phyloP scores from a whole-genome alignment of 2,113 vertebrate genomes.

The Macquaria ambigua region DNA sequence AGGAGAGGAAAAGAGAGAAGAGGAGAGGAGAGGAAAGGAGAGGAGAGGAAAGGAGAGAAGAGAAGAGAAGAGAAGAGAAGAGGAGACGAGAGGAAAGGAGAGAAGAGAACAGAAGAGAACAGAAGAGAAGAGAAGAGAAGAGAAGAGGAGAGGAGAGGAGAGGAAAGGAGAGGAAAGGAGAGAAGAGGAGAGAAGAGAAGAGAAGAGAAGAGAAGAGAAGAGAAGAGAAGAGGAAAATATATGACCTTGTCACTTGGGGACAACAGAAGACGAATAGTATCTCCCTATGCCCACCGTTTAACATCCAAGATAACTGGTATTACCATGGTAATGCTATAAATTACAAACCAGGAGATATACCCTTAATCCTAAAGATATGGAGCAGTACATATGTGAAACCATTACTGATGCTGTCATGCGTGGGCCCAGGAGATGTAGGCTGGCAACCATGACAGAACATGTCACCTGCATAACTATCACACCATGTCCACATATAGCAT shows the following conservation, averaged over 20 bases:
- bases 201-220: neutral
- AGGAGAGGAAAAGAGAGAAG: too few relatives aligned
- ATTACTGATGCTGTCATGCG: conserved; percentile 51
- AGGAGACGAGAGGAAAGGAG: too few relatives aligned
- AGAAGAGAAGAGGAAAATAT: conserved; percentile 19
- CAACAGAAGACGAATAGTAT: conserved; percentile 30
- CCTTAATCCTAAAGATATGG: conserved; percentile 48
- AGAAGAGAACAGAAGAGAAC: too few relatives aligned
- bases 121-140: too few relatives aligned
- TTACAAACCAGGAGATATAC: conserved; percentile 52
- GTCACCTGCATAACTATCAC: conserved; percentile 67
- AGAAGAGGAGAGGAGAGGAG: neutral
- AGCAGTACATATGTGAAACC: conserved; percentile 52
- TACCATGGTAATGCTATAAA: conserved; percentile 44
- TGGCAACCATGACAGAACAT: conserved; percentile 59
- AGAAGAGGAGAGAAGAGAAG: neutral
- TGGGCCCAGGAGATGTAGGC: conserved; percentile 60
- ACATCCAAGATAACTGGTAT: conserved; percentile 23
- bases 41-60: too few relatives aligned
- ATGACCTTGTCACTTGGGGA: conserved; percentile 25
- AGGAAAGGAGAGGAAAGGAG: neutral
- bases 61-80: too few relatives aligned
- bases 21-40: too few relatives aligned
- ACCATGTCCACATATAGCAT: conserved; percentile 50
- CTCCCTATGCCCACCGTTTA: conserved; percentile 40